Conservation (phyloP, 2,888 invertebrate species). For the Yponomeuta cagnagella region DNA sequence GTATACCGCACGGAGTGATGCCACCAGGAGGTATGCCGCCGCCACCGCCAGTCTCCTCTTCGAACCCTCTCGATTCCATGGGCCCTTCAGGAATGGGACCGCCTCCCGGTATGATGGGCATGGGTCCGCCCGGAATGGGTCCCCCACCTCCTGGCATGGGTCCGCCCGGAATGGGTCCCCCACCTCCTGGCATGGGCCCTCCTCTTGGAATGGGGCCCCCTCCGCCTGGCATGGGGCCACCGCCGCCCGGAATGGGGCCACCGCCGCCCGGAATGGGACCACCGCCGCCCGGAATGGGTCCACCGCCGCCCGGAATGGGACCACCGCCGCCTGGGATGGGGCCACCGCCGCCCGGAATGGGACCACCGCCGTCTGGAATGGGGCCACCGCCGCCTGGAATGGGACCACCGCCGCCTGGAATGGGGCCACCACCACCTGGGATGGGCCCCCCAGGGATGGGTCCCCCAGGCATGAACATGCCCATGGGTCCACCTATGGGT, state of each 20-base stretch:
- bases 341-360: slow-evolving; percentile 26
- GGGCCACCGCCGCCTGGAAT: slow-evolving; percentile 17
- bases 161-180: slow-evolving; percentile 31
- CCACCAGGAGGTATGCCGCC: slow-evolving; percentile 33
- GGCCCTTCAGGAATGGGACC: slow-evolving; percentile 27
- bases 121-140: slow-evolving; percentile 28
- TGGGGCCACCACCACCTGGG: slow-evolving; percentile 23
- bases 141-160: slow-evolving; percentile 30
- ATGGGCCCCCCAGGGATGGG: slow-evolving; percentile 35
- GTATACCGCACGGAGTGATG: slow-evolving; percentile 42
- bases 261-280: slow-evolving; percentile 14
- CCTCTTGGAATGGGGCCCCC: slow-evolving; percentile 28
- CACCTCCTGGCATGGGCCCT: slow-evolving; percentile 31
- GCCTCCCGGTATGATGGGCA: slow-evolving; percentile 20
- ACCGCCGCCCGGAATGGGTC: slow-evolving; percentile 22
- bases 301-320: slow-evolving; percentile 29
- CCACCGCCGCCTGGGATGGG: slow-evolving; percentile 33
- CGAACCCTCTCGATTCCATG: slow-evolving; percentile 17
- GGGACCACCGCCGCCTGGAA: slow-evolving; percentile 19
- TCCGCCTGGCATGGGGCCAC: slow-evolving; percentile 23
- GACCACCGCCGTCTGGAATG: slow-evolving; percentile 20
- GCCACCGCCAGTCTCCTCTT: slow-evolving; percentile 44
- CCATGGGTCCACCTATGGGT: slow-evolving; percentile 20
- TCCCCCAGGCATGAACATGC: slow-evolving; percentile 23
- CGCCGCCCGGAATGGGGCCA: slow-evolving; percentile 17